phyloP scores from a whole-genome alignment of 2,888 invertebrate species.

The Coenonympha glycerion region DNA sequence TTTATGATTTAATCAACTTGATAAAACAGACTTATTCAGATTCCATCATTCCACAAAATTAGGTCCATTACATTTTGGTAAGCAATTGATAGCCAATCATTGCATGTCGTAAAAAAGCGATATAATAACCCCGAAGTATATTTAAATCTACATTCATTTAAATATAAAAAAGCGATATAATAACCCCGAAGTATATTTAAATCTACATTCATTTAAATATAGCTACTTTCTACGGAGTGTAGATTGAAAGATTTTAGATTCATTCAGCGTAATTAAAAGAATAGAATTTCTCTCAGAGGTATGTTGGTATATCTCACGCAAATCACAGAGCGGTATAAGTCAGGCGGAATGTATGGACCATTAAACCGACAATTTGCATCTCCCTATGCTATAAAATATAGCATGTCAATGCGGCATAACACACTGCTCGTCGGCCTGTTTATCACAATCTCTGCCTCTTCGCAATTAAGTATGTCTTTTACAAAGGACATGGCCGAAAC shows the following conservation, averaged over 20 bases:
- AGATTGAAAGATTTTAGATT: conserved; percentile 2
- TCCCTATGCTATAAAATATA: not conserved
- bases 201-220: not conserved
- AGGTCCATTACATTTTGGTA: too few relatives aligned
- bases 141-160: not conserved
- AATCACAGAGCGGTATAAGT: conserved; percentile 43
- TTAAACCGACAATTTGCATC: conserved; percentile 5
- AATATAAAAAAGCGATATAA: too few relatives aligned
- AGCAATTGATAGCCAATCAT: too few relatives aligned
- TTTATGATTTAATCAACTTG: too few relatives aligned
- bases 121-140: too few relatives aligned
- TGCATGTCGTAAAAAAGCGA: too few relatives aligned
- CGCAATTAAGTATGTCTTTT: not conserved
- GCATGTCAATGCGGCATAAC: not conserved
- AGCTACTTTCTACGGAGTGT: not conserved
- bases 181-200: too few relatives aligned
- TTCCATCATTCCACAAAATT: too few relatives aligned
- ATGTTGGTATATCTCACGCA: conserved; percentile 49
- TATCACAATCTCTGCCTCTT: not conserved
- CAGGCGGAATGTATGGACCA: conserved; percentile 38
- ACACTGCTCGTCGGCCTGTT: too few relatives aligned
- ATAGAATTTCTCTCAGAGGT: conserved; percentile 47
- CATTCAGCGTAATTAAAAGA: conserved; percentile 14
- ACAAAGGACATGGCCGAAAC: too few relatives aligned
- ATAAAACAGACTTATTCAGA: too few relatives aligned